A percentile compares a stretch with the other conserved stretches of the same genome.
These are phyloP conservation scores for Dendrocincla tyrannina DNA, from an alignment of 2,797 vertebrate genomes.

Conservation along the genomic window DNA sequence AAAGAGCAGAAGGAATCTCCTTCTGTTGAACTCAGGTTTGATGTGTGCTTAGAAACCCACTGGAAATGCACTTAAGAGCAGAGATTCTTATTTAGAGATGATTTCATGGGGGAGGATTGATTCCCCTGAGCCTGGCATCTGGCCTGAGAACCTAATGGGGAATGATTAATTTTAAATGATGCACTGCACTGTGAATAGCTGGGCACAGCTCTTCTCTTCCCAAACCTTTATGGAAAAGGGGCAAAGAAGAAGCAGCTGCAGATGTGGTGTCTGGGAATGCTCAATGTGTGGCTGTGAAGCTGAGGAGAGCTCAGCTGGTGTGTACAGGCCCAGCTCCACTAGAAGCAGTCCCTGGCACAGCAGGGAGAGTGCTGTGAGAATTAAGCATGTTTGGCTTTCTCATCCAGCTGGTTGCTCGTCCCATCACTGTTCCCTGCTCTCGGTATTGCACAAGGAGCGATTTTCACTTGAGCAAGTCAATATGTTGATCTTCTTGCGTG, in stretches of 20 bases:
- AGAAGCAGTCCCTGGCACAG: neutral
- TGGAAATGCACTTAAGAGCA: neutral
- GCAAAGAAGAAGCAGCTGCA: neutral
- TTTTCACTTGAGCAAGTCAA: constrained; percentile 25
- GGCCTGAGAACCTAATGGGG: neutral
- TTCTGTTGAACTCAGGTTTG: neutral
- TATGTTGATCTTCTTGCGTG: neutral
- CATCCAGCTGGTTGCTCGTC: neutral
- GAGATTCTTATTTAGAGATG: neutral
- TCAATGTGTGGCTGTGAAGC: neutral
- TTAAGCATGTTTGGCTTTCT: neutral
- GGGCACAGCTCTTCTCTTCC: neutral
- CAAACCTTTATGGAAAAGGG: neutral
- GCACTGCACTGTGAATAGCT: neutral
- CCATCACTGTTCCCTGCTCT: neutral
- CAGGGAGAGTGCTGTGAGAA: neutral
- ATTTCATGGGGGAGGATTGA: neutral
- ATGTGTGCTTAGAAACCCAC: neutral
- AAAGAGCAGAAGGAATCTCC: neutral
- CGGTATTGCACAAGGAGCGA: constrained; percentile 5
- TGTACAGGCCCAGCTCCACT: neutral
- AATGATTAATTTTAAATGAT: neutral
- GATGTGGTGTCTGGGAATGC: neutral
- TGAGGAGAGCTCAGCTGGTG: neutral
- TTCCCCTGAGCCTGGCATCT: neutral